Evolutionary conservation across 2,113 vertebrate genomes (phyloP).

Genomic region (Dermatemys mawii): DNA sequence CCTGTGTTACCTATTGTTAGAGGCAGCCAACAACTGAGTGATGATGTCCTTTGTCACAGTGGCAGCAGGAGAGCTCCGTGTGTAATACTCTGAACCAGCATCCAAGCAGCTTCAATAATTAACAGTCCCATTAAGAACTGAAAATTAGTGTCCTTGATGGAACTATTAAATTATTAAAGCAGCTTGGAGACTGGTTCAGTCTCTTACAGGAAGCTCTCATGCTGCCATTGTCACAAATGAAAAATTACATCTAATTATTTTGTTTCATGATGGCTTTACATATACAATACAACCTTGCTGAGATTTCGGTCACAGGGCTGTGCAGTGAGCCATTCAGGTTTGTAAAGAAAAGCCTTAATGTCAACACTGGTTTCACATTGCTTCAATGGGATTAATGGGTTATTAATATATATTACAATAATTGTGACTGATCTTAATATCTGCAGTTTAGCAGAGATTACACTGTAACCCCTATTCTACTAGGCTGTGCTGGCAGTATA

Average conservation of each 20-base stretch:
- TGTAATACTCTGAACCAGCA: background rate
- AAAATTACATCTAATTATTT: background rate
- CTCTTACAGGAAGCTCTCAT: background rate
- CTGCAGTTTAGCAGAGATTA: background rate
- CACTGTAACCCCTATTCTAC: background rate
- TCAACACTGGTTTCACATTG: background rate
- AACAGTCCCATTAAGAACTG: background rate
- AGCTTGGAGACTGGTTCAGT: background rate
- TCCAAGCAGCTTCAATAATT: background rate
- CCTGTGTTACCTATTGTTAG: background rate
- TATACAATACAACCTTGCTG: background rate
- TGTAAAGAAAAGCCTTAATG: background rate
- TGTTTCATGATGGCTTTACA: background rate
- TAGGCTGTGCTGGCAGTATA: background rate
- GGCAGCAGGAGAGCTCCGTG: background rate
- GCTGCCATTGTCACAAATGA: background rate
- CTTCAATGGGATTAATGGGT: fast-evolving
- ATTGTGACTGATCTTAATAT: background rate
- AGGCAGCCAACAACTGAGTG: background rate
- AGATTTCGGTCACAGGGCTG: background rate
- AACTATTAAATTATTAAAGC: background rate
- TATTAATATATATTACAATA: background rate
- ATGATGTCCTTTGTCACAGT: background rate
- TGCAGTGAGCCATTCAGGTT: background rate
- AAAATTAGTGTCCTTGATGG: background rate